phyloP scores from a whole-genome alignment of 2,113 vertebrate species.

The Neotoma lepida region DNA sequence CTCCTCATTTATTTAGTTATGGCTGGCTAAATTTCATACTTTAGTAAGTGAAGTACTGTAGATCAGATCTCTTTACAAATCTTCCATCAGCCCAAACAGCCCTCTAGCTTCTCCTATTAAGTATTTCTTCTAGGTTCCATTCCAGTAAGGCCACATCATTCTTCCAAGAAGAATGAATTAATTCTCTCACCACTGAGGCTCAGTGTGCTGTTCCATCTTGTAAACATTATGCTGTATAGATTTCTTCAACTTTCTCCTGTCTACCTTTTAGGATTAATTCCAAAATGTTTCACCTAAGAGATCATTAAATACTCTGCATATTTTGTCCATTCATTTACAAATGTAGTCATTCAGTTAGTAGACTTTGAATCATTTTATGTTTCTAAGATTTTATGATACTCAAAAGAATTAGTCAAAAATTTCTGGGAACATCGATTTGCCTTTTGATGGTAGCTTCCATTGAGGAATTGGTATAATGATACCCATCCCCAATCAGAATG shows the following conservation, averaged over 20 bases:
- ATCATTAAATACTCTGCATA: not conserved
- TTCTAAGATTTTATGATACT: not conserved
- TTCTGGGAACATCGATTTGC: not conserved
- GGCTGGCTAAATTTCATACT: not conserved
- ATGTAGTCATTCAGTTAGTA: not conserved
- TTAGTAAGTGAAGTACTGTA: not conserved
- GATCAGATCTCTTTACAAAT: not conserved
- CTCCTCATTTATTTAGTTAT: not conserved
- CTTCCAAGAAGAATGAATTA: not conserved
- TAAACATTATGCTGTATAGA: not conserved
- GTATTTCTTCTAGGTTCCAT: not conserved
- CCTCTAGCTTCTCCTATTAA: not conserved
- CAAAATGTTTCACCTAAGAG: not conserved
- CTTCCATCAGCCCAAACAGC: not conserved
- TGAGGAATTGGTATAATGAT: not conserved
- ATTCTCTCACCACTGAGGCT: not conserved
- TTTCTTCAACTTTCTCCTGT: not conserved
- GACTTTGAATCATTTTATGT: not conserved
- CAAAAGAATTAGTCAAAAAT: not conserved
- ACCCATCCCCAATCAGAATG: accelerated
- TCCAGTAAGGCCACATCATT: not conserved
- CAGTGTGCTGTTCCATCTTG: not conserved
- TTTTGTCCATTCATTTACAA: not conserved
- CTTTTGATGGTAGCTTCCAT: not conserved
- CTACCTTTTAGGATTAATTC: not conserved